phyloP scores from a whole-genome alignment of 2,888 invertebrate species.

The Drosophila putrida region DNA sequence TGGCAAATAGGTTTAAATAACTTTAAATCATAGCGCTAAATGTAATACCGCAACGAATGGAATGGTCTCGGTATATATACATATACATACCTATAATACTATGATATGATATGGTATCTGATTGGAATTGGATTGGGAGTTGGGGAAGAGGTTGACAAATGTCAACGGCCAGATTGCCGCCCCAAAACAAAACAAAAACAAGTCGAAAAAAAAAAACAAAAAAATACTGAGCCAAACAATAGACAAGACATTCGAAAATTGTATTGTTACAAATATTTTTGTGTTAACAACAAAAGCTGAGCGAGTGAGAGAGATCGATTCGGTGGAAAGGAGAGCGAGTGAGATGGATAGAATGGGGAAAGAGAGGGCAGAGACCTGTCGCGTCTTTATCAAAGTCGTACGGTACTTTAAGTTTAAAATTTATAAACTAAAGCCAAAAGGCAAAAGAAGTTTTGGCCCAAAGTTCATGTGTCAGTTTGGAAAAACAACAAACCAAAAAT shows the following conservation, averaged over 20 bases:
- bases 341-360: neutral
- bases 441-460: constrained; percentile 43
- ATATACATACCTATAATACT: neutral
- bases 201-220: neutral
- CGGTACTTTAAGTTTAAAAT: constrained; percentile 66
- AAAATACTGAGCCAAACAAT: constrained; percentile 52
- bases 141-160: constrained; percentile 57
- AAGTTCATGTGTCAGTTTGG: constrained; percentile 70
- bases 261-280: constrained; percentile 63
- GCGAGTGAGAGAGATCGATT: neutral
- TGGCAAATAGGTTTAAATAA: constrained; percentile 50
- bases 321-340: neutral
- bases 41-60: constrained; percentile 54
- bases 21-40: constrained; percentile 39
- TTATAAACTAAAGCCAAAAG: constrained; percentile 24
- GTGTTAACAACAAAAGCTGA: constrained; percentile 39
- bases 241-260: constrained; percentile 68
- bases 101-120: constrained; percentile 27
- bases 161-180: constrained; percentile 75
- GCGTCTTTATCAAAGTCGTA: constrained; percentile 58
- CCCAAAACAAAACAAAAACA: constrained; percentile 39
- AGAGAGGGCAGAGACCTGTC: constrained; percentile 44
- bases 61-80: constrained; percentile 3
- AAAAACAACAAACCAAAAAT: constrained; percentile 44
- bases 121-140: constrained; percentile 24